Evolutionary conservation across 2,888 invertebrate species (phyloP), one percentile per base, ranked within the genome.

Genomic region (Oligia latruncula): DNA sequence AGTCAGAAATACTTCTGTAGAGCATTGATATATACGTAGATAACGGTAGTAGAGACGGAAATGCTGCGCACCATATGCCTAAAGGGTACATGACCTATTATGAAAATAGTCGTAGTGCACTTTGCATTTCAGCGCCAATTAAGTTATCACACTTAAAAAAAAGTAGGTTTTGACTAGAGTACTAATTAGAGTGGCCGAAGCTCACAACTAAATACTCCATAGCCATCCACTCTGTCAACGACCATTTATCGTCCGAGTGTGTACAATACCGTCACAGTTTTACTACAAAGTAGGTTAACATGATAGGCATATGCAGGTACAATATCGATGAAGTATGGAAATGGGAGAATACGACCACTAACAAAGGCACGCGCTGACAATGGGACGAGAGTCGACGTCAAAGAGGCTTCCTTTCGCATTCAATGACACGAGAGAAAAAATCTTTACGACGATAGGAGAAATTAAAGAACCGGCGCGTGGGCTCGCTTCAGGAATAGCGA

Each of bases 221-320:
- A 68, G 13, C 43, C 60, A n/a, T 40, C 29, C 64, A 74, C 82
- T 64, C 72, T 70, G 46, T 70, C 72, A 70, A 71, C 6, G 8
- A 78, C 62, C n/a, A 46, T 65, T 43, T 55, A 66, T 74, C 55
- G 74, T 46, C 76, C 43, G 29, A 78, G 46, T 87, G 80, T 60
- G 75, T 71, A 82, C 84, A 87, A 80, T 81, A 84, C 86, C 85
- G 89, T 87, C 88, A 87, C 73, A 88, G 20, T 74, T 89, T 80
- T 83, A 87, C 89, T 80, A 82, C 82, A 90, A 95, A 93, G 88
- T 95, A 92, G 95, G 95, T 92, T 94, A 92, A 92, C 92, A 88
- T 93, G 93, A 93, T 92, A 90, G 92, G 86, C 86, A 86, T 86
- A 83, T 88, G 86, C 87, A 87, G 85, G 83, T 81, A 90, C 84